Percentiles rank a stretch among this genome's conserved stretches.
These are phyloP conservation scores for Epinephelus cyanopodus DNA, from an alignment of 2,113 vertebrate species.

Conservation along the genomic window DNA sequence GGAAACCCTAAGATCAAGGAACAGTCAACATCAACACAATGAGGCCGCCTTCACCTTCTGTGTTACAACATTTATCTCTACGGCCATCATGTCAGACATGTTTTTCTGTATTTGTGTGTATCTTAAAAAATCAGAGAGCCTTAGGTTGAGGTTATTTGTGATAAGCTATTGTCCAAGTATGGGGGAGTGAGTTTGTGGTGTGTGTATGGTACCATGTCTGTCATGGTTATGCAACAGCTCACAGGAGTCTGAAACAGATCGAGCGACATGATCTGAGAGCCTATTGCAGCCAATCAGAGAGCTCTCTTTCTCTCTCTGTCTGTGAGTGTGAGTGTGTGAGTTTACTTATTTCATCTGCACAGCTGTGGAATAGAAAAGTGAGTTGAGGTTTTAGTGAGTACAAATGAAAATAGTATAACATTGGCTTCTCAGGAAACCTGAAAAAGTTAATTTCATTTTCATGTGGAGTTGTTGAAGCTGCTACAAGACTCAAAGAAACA, in stretches of 20 bases:
- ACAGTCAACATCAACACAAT: too few species aligned
- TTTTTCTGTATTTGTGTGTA: neutral
- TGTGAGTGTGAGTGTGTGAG: neutral
- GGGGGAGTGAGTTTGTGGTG: slow-evolving; percentile 27
- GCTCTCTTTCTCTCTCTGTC: neutral
- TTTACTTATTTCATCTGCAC: neutral
- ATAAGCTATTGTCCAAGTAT: slow-evolving; percentile 12
- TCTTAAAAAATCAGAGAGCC: neutral
- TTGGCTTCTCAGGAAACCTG: neutral
- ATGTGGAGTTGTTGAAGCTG: neutral
- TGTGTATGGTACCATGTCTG: slow-evolving; percentile 55
- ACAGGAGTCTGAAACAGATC: neutral
- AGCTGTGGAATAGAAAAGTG: neutral
- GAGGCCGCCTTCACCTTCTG: neutral
- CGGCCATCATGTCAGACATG: neutral
- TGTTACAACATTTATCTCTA: neutral
- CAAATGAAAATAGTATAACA: neutral
- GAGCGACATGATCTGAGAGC: slow-evolving; percentile 56
- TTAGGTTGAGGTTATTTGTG: neutral
- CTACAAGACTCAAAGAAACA: neutral
- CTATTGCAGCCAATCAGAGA: slow-evolving; percentile 48
- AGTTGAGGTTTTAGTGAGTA: neutral
- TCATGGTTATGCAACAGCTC: slow-evolving; percentile 57
- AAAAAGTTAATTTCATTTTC: neutral
- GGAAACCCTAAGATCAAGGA: neutral